Base-by-base conservation (phyloP, 2,888 invertebrate species). In the Drosophila austrosaltans region DNA sequence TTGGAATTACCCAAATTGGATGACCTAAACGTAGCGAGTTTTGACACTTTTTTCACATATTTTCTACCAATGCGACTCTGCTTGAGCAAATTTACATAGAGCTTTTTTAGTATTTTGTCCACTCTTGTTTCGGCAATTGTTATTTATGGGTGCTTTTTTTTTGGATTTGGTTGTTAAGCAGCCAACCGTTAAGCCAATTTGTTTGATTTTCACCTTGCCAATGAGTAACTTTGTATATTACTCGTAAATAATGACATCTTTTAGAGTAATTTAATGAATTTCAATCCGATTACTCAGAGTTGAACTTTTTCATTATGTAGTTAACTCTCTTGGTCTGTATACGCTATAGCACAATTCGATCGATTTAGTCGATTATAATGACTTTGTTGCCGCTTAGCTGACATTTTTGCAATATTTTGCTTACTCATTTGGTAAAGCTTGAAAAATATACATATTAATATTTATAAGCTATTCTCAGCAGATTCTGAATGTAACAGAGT, bases 401-500 rank as follows among this genome's bases (percentile, higher is more conserved):
- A 48, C 62, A 64, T 63, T 68, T 76, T 75, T 71, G 80, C 59
- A 53, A 54, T 72, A 75, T 53, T 75, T 81, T 66, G 71, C 66
- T 81, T 66, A 70, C 60, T 83, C 84, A 82, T 69, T 28, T 67
- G 57, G 61, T 20, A 8, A 68, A 68, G 36, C 68, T 10, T 39
- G 25, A 25, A 25, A 32, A 25, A 32, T 6, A n/a, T n/a, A n/a
- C n/a, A n/a, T 53, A 28, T 83, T 73, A 65, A 83, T 83, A 86
- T 83, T 83, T 66, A 83, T 83, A 64, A 86, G 81, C 44, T 63
- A 63, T 57, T 28, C 30, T 16, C 40, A 54, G 16, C 56, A 59
- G 75, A 57, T 56, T 42, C 42, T 58, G 20, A 58, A 58, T 40
- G 72, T 72, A 75, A 42, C 57, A 64, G 72, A 68, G 75, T 75